Evolutionary conservation across 2,888 invertebrate genomes (phyloP), one percentile per base, ranked within the genome.

Genomic region (Epinotia bilunana): DNA sequence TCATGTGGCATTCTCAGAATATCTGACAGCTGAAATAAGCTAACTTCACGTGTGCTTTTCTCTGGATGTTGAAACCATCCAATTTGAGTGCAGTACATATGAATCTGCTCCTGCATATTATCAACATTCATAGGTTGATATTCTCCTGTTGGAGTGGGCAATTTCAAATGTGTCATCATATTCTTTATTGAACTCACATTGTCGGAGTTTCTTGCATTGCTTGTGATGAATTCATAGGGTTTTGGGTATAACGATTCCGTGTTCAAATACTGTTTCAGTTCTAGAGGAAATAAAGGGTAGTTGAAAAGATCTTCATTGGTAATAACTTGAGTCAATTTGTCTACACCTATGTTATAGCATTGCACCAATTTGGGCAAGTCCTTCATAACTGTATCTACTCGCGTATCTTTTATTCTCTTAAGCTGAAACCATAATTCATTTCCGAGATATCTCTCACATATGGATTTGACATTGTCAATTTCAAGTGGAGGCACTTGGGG

Each of bases 321-420:
- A 49, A 96, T 89, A 67, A 96, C 94, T 61, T 94, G 87, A 57
- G 95, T 95, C 65, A 97, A 86, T 80, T 95, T 95, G 65, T 94
- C 93, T 28, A 97, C 94, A 33, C 96, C 96, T 79, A 95, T 94
- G 83, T 97, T 97, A 83, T 96, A 96, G 65, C 97, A 89, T 70
- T 90, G 88, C 16, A 96, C 94, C 7, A 96, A 91, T 82, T 95
- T 93, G 81, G 93, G 86, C 70, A 96, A 95, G 82, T 95, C 94
- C 79, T 92, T 93, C 53, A 95, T 82, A 64, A 95, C 91, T 3
- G 80, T 78, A 77, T 86, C 85, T 79, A 95, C 92, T 63, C 93
- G 86, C 20, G 85, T 83, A 77, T 92, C 88, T 63, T 84, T 84
- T 76, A 91, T 87, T 61, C 85, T 81, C 81, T 88, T 90, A 57